Conservation (phyloP, 2,113 vertebrate genomes). For the Pseudorasbora parva region DNA sequence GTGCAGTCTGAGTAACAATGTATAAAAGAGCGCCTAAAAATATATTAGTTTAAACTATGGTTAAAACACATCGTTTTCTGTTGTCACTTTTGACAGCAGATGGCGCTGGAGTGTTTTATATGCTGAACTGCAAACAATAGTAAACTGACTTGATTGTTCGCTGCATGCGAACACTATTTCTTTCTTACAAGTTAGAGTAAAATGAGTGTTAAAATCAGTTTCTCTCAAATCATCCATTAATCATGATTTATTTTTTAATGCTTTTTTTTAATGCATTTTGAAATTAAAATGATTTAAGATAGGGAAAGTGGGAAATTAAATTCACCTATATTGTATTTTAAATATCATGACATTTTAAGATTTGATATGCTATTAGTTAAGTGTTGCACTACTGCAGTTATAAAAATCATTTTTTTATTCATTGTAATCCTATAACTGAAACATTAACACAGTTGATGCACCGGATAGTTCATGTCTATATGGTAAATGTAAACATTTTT, state of each 20-base stretch:
- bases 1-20: not conserved
- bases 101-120: not conserved
- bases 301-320: not conserved
- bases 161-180: not conserved
- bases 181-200: not conserved
- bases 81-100: slow-evolving; percentile 5
- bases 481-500: not conserved
- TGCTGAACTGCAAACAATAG: not conserved
- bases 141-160: not conserved
- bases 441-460: too few relatives aligned
- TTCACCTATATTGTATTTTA: not conserved
- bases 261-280: not conserved
- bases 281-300: not conserved
- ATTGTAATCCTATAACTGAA: not conserved
- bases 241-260: too few relatives aligned
- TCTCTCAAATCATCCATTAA: not conserved
- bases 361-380: not conserved
- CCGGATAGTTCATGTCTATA: not conserved
- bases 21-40: not conserved
- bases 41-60: not conserved
- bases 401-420: not conserved
- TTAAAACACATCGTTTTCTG: not conserved
- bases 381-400: not conserved
- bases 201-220: not conserved
- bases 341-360: not conserved